Evolutionary conservation across 1,140 invertebrate genomes (phyloP).

Genomic region (Sitobion miscanthi): DNA sequence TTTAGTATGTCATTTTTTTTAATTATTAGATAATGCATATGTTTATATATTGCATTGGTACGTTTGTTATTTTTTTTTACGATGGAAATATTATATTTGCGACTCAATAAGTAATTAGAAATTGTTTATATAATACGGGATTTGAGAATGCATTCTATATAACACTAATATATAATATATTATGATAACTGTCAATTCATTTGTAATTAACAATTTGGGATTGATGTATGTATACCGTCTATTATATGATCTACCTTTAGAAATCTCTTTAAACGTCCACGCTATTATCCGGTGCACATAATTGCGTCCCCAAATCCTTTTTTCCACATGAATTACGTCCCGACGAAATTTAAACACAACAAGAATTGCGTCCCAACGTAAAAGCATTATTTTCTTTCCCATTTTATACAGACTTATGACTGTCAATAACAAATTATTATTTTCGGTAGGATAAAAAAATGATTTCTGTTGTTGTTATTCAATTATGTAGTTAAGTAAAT

Average conservation of each 20-base stretch:
- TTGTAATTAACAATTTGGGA: neutral
- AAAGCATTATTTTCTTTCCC: too few relatives aligned
- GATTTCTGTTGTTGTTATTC: too few relatives aligned
- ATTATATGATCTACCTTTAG: neutral
- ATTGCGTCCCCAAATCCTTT: too few relatives aligned
- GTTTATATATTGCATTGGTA: neutral
- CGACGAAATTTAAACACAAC: too few relatives aligned
- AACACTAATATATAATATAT: neutral
- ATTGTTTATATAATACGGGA: neutral
- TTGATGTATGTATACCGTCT: neutral
- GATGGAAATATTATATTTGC: neutral
- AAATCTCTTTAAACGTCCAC: neutral
- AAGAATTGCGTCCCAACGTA: too few relatives aligned
- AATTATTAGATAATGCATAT: conserved; percentile 16
- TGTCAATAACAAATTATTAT: too few relatives aligned
- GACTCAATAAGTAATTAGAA: neutral
- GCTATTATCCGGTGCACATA: neutral
- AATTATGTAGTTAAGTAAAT: too few relatives aligned
- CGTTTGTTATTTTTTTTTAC: neutral
- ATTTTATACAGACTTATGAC: too few relatives aligned
- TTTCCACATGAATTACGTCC: too few relatives aligned
- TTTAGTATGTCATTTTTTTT: conserved; percentile 20
- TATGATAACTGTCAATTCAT: neutral
- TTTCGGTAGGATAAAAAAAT: too few relatives aligned
- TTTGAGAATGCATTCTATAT: neutral